Conservation (phyloP, 1,140 invertebrate genomes). For the Drosophila asahinai region DNA sequence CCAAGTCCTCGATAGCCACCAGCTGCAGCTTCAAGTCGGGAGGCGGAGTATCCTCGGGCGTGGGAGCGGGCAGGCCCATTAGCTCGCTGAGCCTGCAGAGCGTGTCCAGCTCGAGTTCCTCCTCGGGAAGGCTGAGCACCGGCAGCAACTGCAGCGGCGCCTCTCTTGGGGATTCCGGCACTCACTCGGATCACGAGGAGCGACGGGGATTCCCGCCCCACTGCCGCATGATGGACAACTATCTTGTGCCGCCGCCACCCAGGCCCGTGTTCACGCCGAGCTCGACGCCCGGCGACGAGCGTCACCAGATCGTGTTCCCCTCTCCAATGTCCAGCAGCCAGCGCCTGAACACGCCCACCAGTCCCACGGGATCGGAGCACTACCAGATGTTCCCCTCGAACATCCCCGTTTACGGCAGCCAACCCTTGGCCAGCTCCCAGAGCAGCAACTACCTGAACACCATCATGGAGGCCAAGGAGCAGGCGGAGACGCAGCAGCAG, state of each 20-base stretch:
- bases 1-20: slow-evolving; percentile 81
- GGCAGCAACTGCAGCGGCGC: slow-evolving; percentile 90
- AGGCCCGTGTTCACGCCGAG: slow-evolving; percentile 85
- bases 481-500: slow-evolving; percentile 63
- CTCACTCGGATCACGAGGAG: slow-evolving; percentile 93
- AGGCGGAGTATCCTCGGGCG: slow-evolving; percentile 47
- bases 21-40: slow-evolving; percentile 83
- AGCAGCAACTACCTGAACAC: slow-evolving; percentile 80
- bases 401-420: slow-evolving; percentile 80
- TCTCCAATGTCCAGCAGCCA: slow-evolving; percentile 76
- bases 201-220: slow-evolving; percentile 86
- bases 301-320: slow-evolving; percentile 77
- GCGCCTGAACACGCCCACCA: slow-evolving; percentile 78
- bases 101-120: slow-evolving; percentile 89
- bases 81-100: slow-evolving; percentile 91
- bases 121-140: slow-evolving; percentile 92
- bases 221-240: slow-evolving; percentile 86
- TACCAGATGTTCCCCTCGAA: slow-evolving; percentile 85
- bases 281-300: slow-evolving; percentile 80
- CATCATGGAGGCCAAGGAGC: slow-evolving; percentile 81
- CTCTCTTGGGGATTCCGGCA: slow-evolving; percentile 92
- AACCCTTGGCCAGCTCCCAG: slow-evolving; percentile 59
- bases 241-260: slow-evolving; percentile 87
- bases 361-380: slow-evolving; percentile 76
- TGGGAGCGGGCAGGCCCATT: slow-evolving; percentile 86